A percentile compares a stretch with the other conserved stretches of the same genome.
Evolutionary conservation across 2,888 invertebrate species (phyloP).

Genomic region (Pinctada fucata): DNA sequence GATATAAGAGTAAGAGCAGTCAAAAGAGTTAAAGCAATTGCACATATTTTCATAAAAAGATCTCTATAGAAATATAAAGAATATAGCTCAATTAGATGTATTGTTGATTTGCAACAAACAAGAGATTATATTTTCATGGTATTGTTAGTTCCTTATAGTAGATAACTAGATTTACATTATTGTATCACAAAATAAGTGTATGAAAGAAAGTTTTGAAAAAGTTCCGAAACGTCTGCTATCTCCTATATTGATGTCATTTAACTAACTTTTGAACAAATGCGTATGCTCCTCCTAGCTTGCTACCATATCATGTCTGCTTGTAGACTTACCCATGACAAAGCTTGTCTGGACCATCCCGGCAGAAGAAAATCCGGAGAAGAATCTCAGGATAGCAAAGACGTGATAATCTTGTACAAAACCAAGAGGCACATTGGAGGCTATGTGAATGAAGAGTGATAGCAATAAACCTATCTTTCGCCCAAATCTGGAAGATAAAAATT

Average conservation of each 20-base stretch:
- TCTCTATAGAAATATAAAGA: too few relatives aligned
- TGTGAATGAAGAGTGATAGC: constrained; percentile 11
- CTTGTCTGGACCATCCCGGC: constrained; percentile 29
- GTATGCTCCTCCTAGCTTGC: neutral
- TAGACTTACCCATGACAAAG: constrained; percentile 31
- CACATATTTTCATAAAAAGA: too few relatives aligned
- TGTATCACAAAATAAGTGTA: too few relatives aligned
- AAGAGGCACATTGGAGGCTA: constrained; percentile 21
- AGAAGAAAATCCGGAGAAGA: constrained; percentile 36
- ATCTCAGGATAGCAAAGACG: constrained; percentile 27
- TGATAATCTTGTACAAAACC: constrained; percentile 23
- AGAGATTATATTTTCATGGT: too few relatives aligned
- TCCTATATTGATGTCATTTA: neutral
- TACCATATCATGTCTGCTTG: neutral
- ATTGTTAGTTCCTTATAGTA: too few relatives aligned
- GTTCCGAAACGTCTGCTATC: too few relatives aligned
- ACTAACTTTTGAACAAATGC: neutral
- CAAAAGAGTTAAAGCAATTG: too few relatives aligned
- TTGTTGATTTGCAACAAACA: too few relatives aligned
- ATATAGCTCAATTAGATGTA: too few relatives aligned
- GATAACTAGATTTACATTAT: too few relatives aligned
- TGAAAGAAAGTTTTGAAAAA: too few relatives aligned
- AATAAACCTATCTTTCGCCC: constrained; percentile 32
- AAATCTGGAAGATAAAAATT: constrained; percentile 20
- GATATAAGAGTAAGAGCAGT: too few relatives aligned